Evolutionary conservation across 1,140 invertebrate genomes (phyloP), one percentile per base, ranked within the genome.

Genomic region (Panulirus ornatus): DNA sequence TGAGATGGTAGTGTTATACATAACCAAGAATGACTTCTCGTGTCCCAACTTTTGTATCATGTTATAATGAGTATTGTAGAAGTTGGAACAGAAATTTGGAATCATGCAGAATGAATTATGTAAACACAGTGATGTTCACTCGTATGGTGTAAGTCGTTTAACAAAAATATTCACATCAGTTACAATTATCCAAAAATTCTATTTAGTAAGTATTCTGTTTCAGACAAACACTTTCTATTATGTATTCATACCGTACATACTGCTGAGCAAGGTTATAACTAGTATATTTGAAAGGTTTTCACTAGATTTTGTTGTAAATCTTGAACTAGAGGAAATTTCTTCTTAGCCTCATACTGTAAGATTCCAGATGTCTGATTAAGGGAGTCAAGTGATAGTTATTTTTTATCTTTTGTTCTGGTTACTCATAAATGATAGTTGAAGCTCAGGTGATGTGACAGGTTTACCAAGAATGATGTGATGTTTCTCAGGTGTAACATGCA

Each of bases 391-490:
- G 58, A 66, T 42, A 38, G n/a, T 27, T 75, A 40, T 75, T 38
- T 40, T 40, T 40, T n/a, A 40, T 11, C 71, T 30, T 75, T 40
- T 75, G 2, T n/a, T 11, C 16, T 75, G 36, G 22, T 75, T 38
- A 38, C 38, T 42, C 0, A 27, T 42, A 75, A 38, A 75, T 30
- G 36, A 40, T 75, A 40, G 40, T 40, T 75, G 36, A 75, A 75
- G 40, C 71, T 75, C 71, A 75, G 71, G 71, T 75, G 36, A 42
- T 6, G 27, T 3, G 36, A 75, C 71, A 75, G n/a, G 27, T 75
- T 75, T 75, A 75, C 71, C 71, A 75, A 75, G 71, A 38, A 40
- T 40, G 36, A 75, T 40, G 71, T 75, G 71, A 75, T 75, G 40
- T 75, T 71, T 66, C 58, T 66, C 58, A 66, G 27, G 27, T 66